Conservation (phyloP, 2,888 invertebrate genomes). For the Epinotia demarniana region DNA sequence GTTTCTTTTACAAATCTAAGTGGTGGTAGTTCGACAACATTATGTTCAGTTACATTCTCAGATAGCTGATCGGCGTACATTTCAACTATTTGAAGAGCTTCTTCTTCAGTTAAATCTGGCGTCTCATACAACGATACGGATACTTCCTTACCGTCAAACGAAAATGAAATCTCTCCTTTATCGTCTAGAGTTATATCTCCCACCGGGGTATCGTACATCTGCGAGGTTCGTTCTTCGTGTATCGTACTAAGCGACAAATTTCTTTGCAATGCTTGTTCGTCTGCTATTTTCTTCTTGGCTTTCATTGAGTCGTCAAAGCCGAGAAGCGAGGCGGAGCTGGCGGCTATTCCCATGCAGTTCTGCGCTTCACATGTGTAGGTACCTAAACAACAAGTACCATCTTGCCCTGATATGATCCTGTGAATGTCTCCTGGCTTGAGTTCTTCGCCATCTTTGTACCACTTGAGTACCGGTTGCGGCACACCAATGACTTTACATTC, state of each 20-base stretch:
- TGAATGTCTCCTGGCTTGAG: slow-evolving; percentile 96
- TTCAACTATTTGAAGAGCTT: slow-evolving; percentile 95
- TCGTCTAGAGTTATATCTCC: slow-evolving; percentile 91
- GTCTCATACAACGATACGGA: slow-evolving; percentile 96
- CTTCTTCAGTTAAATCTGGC: slow-evolving; percentile 95
- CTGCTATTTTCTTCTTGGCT: slow-evolving; percentile 82
- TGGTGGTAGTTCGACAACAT: slow-evolving; percentile 94
- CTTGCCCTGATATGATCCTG: slow-evolving; percentile 94
- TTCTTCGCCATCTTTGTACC: slow-evolving; percentile 96
- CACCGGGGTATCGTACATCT: slow-evolving; percentile 93
- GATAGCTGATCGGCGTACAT: slow-evolving; percentile 97
- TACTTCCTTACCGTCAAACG: slow-evolving; percentile 96
- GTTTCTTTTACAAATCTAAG: slow-evolving; percentile 95
- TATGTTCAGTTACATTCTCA: slow-evolving; percentile 93
- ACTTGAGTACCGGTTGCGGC: slow-evolving; percentile 94
- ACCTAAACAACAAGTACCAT: slow-evolving; percentile 95
- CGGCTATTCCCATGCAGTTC: slow-evolving; percentile 96
- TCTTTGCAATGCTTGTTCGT: slow-evolving; percentile 85
- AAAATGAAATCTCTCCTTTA: slow-evolving; percentile 94
- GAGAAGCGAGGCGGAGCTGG: slow-evolving; percentile 94
- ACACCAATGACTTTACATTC: slow-evolving; percentile 97
- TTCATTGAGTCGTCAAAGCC: slow-evolving; percentile 92
- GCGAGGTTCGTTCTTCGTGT: slow-evolving; percentile 95
- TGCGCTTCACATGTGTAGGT: slow-evolving; percentile 96
- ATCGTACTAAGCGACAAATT: slow-evolving; percentile 95